A percentile compares a stretch with the other conserved stretches of the same genome.
phyloP scores from a whole-genome alignment of 2,888 invertebrate species.

The Petrolisthes manimaculis region DNA sequence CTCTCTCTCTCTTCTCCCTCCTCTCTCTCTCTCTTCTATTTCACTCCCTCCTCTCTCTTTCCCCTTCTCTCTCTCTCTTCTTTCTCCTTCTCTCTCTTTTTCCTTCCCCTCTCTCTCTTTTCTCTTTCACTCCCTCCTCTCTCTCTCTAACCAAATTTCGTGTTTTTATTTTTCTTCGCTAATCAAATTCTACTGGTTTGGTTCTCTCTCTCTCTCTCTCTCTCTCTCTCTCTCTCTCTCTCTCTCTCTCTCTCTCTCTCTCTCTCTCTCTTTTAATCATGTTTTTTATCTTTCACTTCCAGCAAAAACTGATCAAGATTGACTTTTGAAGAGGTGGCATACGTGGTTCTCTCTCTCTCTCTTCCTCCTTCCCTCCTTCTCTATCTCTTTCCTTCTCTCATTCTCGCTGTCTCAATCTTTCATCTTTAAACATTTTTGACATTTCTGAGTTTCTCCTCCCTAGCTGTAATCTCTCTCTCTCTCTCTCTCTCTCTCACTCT shows the following conservation, averaged over 20 bases:
- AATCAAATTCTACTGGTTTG: no score
- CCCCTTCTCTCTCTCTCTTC: background rate
- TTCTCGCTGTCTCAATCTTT: background rate
- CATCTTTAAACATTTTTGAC: background rate
- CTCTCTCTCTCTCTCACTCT: conserved; percentile 22
- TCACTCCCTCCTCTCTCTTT: background rate
- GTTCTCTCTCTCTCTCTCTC: background rate
- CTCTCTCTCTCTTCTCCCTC: background rate
- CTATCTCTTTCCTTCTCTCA: background rate
- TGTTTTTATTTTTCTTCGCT: no score
- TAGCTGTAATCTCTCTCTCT: conserved; percentile 2
- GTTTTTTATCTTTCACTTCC: background rate
- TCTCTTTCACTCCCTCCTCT: background rate
- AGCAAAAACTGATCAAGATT: background rate
- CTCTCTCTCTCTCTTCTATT: background rate
- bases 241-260: background rate
- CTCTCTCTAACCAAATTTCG: no score
- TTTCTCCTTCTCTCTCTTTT: background rate
- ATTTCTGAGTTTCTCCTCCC: background rate
- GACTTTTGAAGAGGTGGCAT: no score
- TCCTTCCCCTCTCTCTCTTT: background rate
- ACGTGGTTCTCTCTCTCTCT: no score
- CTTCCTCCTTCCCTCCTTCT: background rate
- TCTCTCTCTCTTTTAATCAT: background rate
- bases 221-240: background rate